Evolutionary conservation across 2,797 vertebrate genomes (phyloP), one percentile per base, ranked within the genome.

Genomic region (Myoxocephalus aenaeus): DNA sequence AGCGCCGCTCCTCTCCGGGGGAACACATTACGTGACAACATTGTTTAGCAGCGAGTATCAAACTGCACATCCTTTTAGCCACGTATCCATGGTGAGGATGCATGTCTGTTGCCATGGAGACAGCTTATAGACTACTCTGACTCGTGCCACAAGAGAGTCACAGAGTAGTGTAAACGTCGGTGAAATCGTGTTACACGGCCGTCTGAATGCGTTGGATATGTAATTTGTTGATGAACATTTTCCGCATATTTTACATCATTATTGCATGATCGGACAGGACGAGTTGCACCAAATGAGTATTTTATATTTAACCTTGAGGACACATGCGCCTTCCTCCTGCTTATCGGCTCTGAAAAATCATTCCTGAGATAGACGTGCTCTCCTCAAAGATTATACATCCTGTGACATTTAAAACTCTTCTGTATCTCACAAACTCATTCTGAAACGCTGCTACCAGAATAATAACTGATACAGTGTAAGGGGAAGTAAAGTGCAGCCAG

Each of bases 71-170:
- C 5, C 46, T 61, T 75, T 53, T 27, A 10, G n/a, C 63, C 50
- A 20, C 13, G 17, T 59, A 50, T 61, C 25, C 38, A 46, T 8
- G 8, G 38, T 1, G 32, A 79, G 71, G 6, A 14, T 48, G 54
- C 67, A 56, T 10, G 68, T 80, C 75, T 73, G 82, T 89, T 87
- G 86, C 87, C 75, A 86, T 86, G 82, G 84, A 76, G 77, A 91
- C 80, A 38, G 54, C 36, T 0, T 63, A 59, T 50, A 62, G 66
- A 77, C 57, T 65, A 14, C 34, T 51, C 54, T 38, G 59, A 79
- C 61, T 69, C 27, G 0, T 80, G 48, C 40, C 27, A 63, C 38
- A 22, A 17, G 48, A 34, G 65, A 36, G 46, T 25, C 15, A 7
- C 20, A 44, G 58, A 44, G 14, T 15, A 4, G 42, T 1, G 48